Conservation (phyloP, 2,113 vertebrate species). For the Panurus biarmicus region DNA sequence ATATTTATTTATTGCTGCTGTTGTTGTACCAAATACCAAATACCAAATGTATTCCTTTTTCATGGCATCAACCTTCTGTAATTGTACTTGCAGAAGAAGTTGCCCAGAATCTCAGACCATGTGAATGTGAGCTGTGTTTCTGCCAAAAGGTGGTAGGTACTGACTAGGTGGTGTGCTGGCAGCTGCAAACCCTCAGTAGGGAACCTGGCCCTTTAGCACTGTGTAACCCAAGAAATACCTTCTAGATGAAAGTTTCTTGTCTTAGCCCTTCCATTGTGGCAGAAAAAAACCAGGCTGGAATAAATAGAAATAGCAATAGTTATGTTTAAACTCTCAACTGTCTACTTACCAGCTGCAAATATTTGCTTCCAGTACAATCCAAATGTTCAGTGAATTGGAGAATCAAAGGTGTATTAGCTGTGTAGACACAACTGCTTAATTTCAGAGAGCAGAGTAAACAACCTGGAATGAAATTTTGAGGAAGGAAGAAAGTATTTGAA, state of each 20-base stretch:
- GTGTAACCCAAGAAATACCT: background rate
- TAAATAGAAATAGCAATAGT: constrained; percentile 40
- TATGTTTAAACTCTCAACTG: constrained; percentile 7
- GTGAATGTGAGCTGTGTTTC: background rate
- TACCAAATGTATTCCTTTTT: background rate
- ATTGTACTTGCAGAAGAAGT: background rate
- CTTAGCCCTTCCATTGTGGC: background rate
- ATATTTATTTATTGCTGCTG: no score
- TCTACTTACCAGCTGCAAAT: constrained; percentile 47
- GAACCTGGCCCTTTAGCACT: background rate
- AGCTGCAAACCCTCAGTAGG: background rate
- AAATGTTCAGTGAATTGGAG: constrained; percentile 68
- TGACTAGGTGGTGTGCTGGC: background rate
- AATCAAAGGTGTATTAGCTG: constrained; percentile 67
- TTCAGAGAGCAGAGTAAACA: constrained; percentile 61
- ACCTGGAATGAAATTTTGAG: constrained; percentile 10
- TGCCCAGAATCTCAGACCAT: background rate
- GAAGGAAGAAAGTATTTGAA: constrained; percentile 18
- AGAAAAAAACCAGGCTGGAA: background rate
- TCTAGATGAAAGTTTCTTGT: background rate
- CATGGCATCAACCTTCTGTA: background rate
- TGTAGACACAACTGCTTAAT: constrained; percentile 66
- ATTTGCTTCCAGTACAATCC: constrained; percentile 55
- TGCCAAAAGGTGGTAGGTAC: background rate
- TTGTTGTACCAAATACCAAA: no score